Evolutionary conservation across 2,797 vertebrate genomes (phyloP), one percentile per base, ranked within the genome.

Genomic region (Pelobates cultripes): DNA sequence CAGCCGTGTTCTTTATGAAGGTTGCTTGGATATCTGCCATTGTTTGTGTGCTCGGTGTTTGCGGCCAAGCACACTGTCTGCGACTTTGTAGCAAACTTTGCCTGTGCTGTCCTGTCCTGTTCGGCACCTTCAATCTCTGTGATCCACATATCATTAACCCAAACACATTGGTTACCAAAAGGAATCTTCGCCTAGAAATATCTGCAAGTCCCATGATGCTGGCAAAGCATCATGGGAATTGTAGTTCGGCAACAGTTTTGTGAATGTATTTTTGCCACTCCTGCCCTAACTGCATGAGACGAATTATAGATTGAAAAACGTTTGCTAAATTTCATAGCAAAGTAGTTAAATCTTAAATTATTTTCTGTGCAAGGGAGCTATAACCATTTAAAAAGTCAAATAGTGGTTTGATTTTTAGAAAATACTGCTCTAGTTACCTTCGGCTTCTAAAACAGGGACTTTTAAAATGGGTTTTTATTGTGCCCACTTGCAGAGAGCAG

Each of bases 11-110:
- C 51, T 51, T 51, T 51, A 47, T 79, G 72, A 75, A 83, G 77
- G 82, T 79, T 84, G 72, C 61, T 47, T 84, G 82, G 77, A 70
- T 17, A 55, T 47, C 61, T 79, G 77, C 82, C 82, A 84, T 77
- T 79, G 73, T 82, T 72, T 76, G 73, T 77, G 72, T 72, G 72
- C 57, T 71, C 82, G 70, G 81, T 69, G 64, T 66, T 79, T 66
- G 81, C 79, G 81, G 78, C 81, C 82, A 55, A 71, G 77, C 77
- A 76, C 64, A 71, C 72, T 44, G 77, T 79, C 82, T 79, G 82
- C 64, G 77, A 79, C 82, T 83, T 83, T 75, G 63, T 63, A 57
- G 44, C 64, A 70, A 69, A 61, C 81, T 84, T 71, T 55, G 71
- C 72, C 66, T 55, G 55, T 55, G 67, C 75, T 74, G 43, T 64